Conservation (phyloP, 2,797 vertebrate genomes). For the Spondyliosoma cantharus region DNA sequence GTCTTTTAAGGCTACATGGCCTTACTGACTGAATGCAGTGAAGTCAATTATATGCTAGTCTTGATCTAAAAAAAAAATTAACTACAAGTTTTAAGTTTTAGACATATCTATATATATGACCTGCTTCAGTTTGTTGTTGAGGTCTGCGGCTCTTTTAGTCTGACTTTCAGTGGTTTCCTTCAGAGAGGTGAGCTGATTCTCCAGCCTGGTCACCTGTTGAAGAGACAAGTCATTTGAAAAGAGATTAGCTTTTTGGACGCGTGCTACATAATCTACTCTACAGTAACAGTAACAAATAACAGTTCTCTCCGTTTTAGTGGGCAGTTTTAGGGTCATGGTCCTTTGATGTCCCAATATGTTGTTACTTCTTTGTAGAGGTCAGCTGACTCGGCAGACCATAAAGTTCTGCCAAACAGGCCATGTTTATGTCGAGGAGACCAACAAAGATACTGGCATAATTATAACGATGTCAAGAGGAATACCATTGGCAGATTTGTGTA, state of each 20-base stretch:
- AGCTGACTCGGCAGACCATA: too few relatives aligned
- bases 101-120: slow-evolving; percentile 84
- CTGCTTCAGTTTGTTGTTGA: slow-evolving; percentile 94
- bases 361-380: too few relatives aligned
- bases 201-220: slow-evolving; percentile 87
- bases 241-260: background rate
- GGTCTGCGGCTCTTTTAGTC: slow-evolving; percentile 89
- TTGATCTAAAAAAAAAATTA: too few relatives aligned
- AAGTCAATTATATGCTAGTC: too few relatives aligned
- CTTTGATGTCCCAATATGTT: background rate
- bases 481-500: background rate
- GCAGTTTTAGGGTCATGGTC: background rate
- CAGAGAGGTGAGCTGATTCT: slow-evolving; percentile 87
- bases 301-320: background rate
- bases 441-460: background rate
- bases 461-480: background rate
- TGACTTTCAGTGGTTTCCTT: slow-evolving; percentile 90
- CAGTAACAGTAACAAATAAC: slow-evolving; percentile 6
- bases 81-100: too few relatives aligned
- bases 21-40: background rate
- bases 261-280: background rate
- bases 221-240: background rate
- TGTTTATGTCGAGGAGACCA: background rate
- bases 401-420: background rate
- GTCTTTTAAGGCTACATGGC: background rate